Base-by-base conservation (phyloP, 1,140 invertebrate species). In the Calliphora vicina region DNA sequence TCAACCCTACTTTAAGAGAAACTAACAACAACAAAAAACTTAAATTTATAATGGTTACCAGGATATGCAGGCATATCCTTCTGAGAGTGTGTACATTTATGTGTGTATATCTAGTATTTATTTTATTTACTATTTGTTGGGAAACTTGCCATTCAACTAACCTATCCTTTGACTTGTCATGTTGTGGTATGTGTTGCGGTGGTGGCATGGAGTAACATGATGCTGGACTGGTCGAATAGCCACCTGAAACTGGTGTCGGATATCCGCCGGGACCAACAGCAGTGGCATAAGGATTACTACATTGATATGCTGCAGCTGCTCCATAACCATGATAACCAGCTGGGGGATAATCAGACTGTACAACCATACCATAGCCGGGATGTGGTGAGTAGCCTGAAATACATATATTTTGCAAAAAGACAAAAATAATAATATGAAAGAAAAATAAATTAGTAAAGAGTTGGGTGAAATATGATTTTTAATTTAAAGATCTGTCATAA, bases 141-240 rank as follows among this genome's bases (percentile, higher is more conserved):
- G 25, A 78, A 78, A 84, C 83, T 84, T 84, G 83, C 83, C 83
- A 84, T 84, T 84, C 83, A 81, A 84, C 94, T 94, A 90, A 96
- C 95, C 95, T 94, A 89, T 94, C 94, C 86, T 96, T 96, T 88
- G 93, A 93, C 87, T 96, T 96, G 91, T 95, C 94, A 87, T 94
- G 93, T 50, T 94, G 94, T 83, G 94, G 94, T 85, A 94, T 93
- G 43, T 93, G 92, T 85, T 95, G 93, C 25, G 95, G 95, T 26
- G 95, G 95, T 84, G 95, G 95, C 95, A 97, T 96, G 81, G 94
- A 94, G 91, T 97, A 97, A 90, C 95, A 97, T 35, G 95, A 94
- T 73, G 93, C 92, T 61, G 93, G 92, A 81, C 93, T 91, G 43
- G 94, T 94, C 15, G 93, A 93, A 90, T 96, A 96, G 27, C 94